Base-by-base conservation (phyloP, 2,888 invertebrate species). In the Coleophora flavipennella region DNA sequence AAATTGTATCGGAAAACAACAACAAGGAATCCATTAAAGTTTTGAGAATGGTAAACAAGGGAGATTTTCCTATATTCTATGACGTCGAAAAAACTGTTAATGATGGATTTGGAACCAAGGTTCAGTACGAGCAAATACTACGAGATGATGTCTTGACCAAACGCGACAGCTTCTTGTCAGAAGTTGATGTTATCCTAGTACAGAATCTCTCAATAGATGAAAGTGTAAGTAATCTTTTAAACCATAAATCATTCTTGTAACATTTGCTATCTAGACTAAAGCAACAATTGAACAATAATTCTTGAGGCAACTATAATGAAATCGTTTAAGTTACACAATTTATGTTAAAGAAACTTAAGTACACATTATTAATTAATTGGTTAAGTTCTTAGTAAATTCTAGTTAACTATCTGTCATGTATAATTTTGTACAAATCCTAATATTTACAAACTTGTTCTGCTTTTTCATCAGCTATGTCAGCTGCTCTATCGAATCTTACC, bases 1-100 rank as follows among this genome's bases (percentile, higher is more conserved):
- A 67, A 62, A 57, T 61, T 9, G 51, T 62, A 8, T 49, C 53
- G 27, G 63, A 66, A 46, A 65, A 64, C 42, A 33, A 59, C 2
- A 55, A 53, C 29, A 60, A 55, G 40, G 42, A 47, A 1, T 25
- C 38, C 0, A 45, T 62, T 3, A 56, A 54, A 26, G 44, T 63
- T 1, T 20, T 56, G 1, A 56, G 63, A 42, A 36, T 62, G 12
- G 12, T 39, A 14, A 48, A 51, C 25, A 38, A 45, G 8, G 26
- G 44, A 4, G 38, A 44, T 9, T 42, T 39, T 6, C n/a, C 13
- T 2, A 42, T 42, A 1, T 31, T 50, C 2, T 35, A 40, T 14
- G 43, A 48, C 11, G 20, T 60, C 6, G 39, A 43, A 35, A 34
- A 46, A 2, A 20, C 49, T n/a, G 4, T 49, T 3, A 20, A 48